These are phyloP conservation scores for Tachysurus fulvidraco DNA, from an alignment of 2,113 vertebrate species.

Conservation along the genomic window DNA sequence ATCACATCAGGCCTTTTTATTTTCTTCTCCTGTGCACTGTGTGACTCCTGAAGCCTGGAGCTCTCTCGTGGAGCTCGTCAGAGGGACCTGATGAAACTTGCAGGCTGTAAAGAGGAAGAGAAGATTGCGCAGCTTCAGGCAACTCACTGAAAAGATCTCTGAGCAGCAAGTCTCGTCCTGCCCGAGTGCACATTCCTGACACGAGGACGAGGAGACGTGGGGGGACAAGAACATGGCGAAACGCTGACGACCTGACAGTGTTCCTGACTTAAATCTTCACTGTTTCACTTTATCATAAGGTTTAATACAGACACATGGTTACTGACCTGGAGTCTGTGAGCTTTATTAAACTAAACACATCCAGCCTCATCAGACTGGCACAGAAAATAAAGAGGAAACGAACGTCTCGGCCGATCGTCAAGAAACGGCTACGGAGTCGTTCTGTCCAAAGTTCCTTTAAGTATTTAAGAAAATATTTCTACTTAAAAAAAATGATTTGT, in stretches of 20 bases:
- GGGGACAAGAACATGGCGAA: not conserved
- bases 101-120: conserved; percentile 20
- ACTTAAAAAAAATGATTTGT: not conserved
- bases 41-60: not conserved
- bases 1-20: not conserved
- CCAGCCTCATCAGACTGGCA: too few relatives aligned
- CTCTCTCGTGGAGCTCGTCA: not conserved
- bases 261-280: not conserved
- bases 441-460: not conserved
- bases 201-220: not conserved
- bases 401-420: not conserved
- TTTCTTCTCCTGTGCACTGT: not conserved
- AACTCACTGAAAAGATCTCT: not conserved
- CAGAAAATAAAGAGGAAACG: not conserved
- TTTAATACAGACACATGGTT: not conserved
- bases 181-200: conserved; percentile 23
- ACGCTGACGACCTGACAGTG: not conserved
- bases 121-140: conserved; percentile 18
- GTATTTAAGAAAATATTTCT: not conserved
- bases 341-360: not conserved
- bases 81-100: conserved; percentile 39
- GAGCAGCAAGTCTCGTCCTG: conserved; percentile 32
- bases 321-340: not conserved
- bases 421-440: not conserved
- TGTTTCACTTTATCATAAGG: not conserved